Evolutionary conservation across 2,888 invertebrate species (phyloP).

Genomic region (Ametastegia equiseti): DNA sequence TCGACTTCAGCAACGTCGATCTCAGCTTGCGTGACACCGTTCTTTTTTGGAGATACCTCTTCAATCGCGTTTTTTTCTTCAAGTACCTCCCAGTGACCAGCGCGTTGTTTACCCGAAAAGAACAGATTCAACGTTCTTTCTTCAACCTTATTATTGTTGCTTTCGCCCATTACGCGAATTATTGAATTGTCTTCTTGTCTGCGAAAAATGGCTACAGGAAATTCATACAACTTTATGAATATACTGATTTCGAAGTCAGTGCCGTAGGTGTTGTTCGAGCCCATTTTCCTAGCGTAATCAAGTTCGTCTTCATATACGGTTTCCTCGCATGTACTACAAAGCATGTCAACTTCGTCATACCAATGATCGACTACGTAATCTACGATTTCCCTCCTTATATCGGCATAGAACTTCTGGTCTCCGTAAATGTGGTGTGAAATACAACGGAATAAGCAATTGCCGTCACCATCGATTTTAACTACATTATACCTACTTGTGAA

Average conservation of each 20-base stretch:
- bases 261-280: constrained; percentile 23
- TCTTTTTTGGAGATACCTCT: not conserved
- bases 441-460: too few species aligned
- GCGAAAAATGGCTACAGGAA: not conserved
- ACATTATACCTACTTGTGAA: too few species aligned
- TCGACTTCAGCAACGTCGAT: not conserved
- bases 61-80: not conserved
- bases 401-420: too few species aligned
- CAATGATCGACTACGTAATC: too few species aligned
- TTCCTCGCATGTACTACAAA: too few species aligned
- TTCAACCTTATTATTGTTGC: not conserved
- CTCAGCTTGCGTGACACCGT: not conserved
- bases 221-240: constrained; percentile 23
- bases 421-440: too few species aligned
- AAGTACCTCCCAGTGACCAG: not conserved
- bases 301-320: constrained; percentile 41
- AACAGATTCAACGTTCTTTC: not conserved
- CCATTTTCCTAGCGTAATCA: constrained; percentile 32
- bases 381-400: too few species aligned
- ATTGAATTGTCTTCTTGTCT: not conserved
- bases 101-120: not conserved
- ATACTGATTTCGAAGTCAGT: constrained; percentile 45
- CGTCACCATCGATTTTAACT: too few species aligned
- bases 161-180: not conserved
- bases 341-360: too few species aligned